A percentile compares a stretch with the other conserved stretches of the same genome.
phyloP scores from a whole-genome alignment of 1,140 invertebrate genomes.

The Pemphigus obesinymphae region DNA sequence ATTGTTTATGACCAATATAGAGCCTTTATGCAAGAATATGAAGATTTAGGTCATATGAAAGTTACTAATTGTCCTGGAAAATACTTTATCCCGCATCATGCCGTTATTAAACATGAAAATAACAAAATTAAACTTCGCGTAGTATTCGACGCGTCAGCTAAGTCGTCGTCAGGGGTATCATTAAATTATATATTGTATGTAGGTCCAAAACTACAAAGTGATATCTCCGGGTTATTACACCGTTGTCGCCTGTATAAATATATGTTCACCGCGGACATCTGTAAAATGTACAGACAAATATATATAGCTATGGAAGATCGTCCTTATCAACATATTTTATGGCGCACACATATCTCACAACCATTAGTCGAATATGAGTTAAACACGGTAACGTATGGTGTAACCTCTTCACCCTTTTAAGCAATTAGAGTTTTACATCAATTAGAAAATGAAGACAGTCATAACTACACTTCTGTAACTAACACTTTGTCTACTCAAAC shows the following conservation, averaged over 20 bases:
- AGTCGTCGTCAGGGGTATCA: conserved; percentile 44
- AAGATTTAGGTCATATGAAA: not conserved
- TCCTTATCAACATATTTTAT: not conserved
- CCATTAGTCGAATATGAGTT: too few species aligned
- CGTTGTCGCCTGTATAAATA: conserved; percentile 45
- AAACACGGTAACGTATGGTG: too few species aligned
- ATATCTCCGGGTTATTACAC: conserved; percentile 48
- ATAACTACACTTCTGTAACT: too few species aligned
- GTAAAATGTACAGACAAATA: conserved; percentile 30
- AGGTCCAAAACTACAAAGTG: conserved; percentile 46
- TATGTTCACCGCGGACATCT: not conserved
- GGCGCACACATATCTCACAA: too few species aligned
- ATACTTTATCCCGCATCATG: conserved; percentile 43
- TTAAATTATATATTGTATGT: conserved; percentile 49
- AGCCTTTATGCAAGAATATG: conserved; percentile 44
- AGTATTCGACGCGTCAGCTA: conserved; percentile 50
- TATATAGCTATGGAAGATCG: not conserved
- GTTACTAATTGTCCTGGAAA: not conserved
- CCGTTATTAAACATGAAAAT: not conserved
- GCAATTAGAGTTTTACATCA: too few species aligned
- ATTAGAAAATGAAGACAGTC: too few species aligned
- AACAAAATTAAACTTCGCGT: conserved; percentile 48
- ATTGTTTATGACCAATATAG: conserved; percentile 43
- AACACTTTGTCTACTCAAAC: too few species aligned
- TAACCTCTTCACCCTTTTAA: too few species aligned